These are phyloP conservation scores for Drosophila putrida DNA, from an alignment of 2,888 invertebrate genomes.

Conservation along the genomic window DNA sequence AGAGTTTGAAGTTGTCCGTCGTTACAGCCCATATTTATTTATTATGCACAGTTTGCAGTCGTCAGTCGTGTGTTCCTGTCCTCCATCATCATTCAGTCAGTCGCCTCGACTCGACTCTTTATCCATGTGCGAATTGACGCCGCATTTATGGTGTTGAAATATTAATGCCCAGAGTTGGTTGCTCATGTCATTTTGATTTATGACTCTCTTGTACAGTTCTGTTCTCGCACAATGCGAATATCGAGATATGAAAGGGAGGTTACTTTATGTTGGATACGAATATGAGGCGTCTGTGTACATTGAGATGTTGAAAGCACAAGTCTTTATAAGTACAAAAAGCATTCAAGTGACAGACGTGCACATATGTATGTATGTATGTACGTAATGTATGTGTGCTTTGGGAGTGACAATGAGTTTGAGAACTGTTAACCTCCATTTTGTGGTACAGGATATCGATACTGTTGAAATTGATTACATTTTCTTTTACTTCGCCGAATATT, in stretches of 20 bases:
- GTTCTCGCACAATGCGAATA: conserved; percentile 43
- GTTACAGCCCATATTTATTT: conserved; percentile 71
- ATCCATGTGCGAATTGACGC: conserved; percentile 79
- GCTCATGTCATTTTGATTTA: conserved; percentile 80
- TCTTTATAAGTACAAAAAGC: conserved; percentile 40
- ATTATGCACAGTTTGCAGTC: conserved; percentile 75
- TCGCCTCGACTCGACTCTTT: conserved; percentile 27
- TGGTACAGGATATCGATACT: conserved; percentile 5
- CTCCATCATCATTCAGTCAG: conserved; percentile 38
- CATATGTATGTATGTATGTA: not conserved
- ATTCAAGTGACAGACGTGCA: conserved; percentile 40
- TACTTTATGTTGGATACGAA: not conserved
- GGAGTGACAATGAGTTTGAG: conserved; percentile 24
- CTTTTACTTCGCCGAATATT: not conserved
- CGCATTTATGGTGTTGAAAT: conserved; percentile 82
- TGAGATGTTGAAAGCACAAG: conserved; percentile 66
- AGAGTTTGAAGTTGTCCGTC: conserved; percentile 50
- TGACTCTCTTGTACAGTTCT: conserved; percentile 55
- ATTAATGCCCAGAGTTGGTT: conserved; percentile 81
- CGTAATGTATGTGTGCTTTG: not conserved
- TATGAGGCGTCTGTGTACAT: conserved; percentile 48
- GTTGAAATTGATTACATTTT: not conserved
- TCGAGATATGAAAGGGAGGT: conserved; percentile 2
- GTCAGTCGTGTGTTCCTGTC: conserved; percentile 55
- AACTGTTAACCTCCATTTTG: conserved; percentile 19